Base-by-base conservation (phyloP, 2,797 vertebrate genomes). In the Pseudochromis fuscus region DNA sequence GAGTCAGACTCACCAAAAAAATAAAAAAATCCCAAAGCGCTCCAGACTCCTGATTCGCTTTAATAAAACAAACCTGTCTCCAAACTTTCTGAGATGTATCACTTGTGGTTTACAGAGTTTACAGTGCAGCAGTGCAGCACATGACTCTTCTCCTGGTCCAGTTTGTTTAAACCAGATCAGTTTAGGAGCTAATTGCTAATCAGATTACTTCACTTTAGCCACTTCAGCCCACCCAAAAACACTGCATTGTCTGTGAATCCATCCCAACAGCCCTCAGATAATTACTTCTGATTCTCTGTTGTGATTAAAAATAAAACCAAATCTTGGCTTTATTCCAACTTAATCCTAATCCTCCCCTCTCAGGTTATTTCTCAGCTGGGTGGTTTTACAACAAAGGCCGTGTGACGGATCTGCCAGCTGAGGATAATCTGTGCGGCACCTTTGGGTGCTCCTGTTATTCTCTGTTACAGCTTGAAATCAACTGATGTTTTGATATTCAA, bases 401-500 rank as follows among this genome's bases (percentile, higher is more conserved):
- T 42, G 75, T 81, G 81, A 78, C 59, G 0, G 73, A 78, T 79
- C 58, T 40, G 40, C 79, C 77, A 49, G 23, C 66, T 74, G 65
- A 74, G 13, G 68, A 67, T 81, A 86, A 89, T 84, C 73, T 61
- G 67, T 72, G 66, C 75, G 77, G 58, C 77, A 79, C 80, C 80
- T 79, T 67, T 59, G 56, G 76, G 57, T 56, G 59, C 74, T 74
- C 67, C n/a, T 63, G 71, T 79, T 80, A 50, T 67, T 76, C 66
- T 73, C 45, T 18, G 55, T 40, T 28, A 16, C 48, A 51, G n/a
- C 72, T 61, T 53, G 25, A 3, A 52, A 69, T 82, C 60, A 57
- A 62, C 64, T 45, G 2, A 67, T 72, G 64, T 70, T 75, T 62
- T 61, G 31, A n/a, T 64, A 18, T 25, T 75, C 28, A 62, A 30